Conservation (phyloP, 2,797 vertebrate species). For the Myotis vivesi region DNA sequence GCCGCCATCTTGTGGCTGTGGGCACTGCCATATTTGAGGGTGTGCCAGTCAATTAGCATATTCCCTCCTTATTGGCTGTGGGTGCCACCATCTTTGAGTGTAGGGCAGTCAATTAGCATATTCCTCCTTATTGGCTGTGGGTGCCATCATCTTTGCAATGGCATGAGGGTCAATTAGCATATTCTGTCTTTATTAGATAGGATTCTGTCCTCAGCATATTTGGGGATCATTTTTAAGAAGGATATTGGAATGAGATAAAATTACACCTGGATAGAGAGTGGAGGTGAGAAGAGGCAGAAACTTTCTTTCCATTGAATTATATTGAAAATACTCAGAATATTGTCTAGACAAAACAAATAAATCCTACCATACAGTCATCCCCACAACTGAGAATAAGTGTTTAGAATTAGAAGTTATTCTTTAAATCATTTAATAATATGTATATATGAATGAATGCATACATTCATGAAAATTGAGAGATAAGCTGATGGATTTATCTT, state of each 20-base stretch:
- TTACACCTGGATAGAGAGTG: neutral
- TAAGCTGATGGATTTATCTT: neutral
- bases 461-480: conserved; percentile 3
- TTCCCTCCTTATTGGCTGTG: too few species aligned
- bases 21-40: too few species aligned
- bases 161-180: too few species aligned
- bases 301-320: neutral
- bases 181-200: too few species aligned
- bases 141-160: too few species aligned
- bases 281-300: neutral
- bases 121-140: too few species aligned
- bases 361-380: neutral
- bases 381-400: neutral
- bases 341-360: conserved; percentile 42
- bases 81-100: too few species aligned
- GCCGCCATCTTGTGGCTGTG: too few species aligned
- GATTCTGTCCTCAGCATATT: neutral
- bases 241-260: neutral
- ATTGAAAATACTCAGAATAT: neutral
- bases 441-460: neutral
- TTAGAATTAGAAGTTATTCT: conserved; percentile 13
- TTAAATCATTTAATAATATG: neutral
- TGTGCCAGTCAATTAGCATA: too few species aligned
- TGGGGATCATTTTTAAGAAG: neutral
- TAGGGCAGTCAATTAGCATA: too few species aligned